These are phyloP conservation scores for Pyxicephalus adspersus DNA, from an alignment of 2,113 vertebrate species.

Conservation along the genomic window DNA sequence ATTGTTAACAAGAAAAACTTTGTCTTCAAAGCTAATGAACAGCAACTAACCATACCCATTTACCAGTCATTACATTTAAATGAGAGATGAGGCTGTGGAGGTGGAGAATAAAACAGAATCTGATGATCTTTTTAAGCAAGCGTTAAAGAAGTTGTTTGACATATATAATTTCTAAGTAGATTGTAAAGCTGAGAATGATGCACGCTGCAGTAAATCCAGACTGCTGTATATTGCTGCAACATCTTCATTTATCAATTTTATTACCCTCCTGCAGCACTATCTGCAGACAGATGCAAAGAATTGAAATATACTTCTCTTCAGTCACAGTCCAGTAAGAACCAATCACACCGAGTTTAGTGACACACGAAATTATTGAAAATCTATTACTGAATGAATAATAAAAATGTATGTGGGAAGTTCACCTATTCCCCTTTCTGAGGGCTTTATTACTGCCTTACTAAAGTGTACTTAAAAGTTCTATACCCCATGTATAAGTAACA, in stretches of 20 bases:
- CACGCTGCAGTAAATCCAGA: constrained; percentile 13
- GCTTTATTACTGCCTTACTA: not conserved
- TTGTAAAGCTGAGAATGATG: constrained; percentile 4
- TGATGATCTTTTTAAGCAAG: not conserved
- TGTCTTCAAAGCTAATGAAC: not conserved
- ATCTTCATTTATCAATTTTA: constrained; percentile 32
- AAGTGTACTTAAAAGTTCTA: too few relatives aligned
- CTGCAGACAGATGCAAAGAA: constrained; percentile 28
- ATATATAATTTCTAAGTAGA: constrained; percentile 28
- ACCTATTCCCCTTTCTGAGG: not conserved
- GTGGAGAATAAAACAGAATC: not conserved
- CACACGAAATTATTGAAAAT: constrained; percentile 7
- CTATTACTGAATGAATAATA: constrained; percentile 10
- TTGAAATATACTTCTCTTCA: constrained; percentile 29
- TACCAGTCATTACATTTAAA: not conserved
- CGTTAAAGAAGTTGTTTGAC: constrained; percentile 7
- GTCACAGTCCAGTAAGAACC: constrained; percentile 26
- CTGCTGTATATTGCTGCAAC: constrained; percentile 12
- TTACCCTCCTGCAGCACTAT: constrained; percentile 34
- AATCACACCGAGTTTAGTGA: not conserved
- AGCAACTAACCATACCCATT: not conserved
- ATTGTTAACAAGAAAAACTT: not conserved
- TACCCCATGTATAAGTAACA: too few relatives aligned
- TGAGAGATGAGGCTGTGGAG: not conserved
- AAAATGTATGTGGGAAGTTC: constrained; percentile 20